Evolutionary conservation across 2,888 invertebrate species (phyloP), one percentile per base, ranked within the genome.

Genomic region (Sphinx pinastri): DNA sequence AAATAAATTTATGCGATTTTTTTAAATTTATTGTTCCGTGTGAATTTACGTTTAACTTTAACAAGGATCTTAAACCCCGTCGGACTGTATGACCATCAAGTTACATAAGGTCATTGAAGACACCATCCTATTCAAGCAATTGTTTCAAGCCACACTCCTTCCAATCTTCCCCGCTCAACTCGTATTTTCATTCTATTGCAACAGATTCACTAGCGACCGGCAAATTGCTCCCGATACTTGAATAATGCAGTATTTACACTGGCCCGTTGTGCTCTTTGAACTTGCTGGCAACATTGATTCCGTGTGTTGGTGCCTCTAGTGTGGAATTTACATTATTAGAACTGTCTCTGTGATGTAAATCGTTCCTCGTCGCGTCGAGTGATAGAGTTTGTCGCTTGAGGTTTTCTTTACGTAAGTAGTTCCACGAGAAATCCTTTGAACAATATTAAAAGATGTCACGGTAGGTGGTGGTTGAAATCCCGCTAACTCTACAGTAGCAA

Each of bases 181-280:
- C 55, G 19, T 55, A 55, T 55, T 55, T 55, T 19, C 55, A 19
- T 55, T 55, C 55, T 55, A 55, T 55, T 55, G 55, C 19, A 11
- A 3, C 19, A 55, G 19, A 19, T 55, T 55, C 19, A 55, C 55
- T 55, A 55, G 11, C 55, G 19, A 63, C 63, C 68, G 51, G 5
- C 51, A 25, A 51, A 57, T 67, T 67, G 59, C 14, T 68, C 49
- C 58, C 58, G 68, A 31, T 47, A 25, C 25, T 31, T 58, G 68
- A 63, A 63, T 63, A 63, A 63, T 63, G 63, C 63, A 63, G 63
- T 63, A 63, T 63, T 63, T 63, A 63, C 63, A 49, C 63, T 63
- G 19, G 63, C 49, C 47, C 63, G 47, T 63, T 63, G 60, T 47
- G 63, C 63, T 63, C 63, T 63, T 63, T 63, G 63, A 63, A 63